A percentile compares a stretch with the other conserved stretches of the same genome.
These are phyloP conservation scores for Athripsodes cinereus DNA, from an alignment of 2,888 invertebrate species.

Conservation along the genomic window DNA sequence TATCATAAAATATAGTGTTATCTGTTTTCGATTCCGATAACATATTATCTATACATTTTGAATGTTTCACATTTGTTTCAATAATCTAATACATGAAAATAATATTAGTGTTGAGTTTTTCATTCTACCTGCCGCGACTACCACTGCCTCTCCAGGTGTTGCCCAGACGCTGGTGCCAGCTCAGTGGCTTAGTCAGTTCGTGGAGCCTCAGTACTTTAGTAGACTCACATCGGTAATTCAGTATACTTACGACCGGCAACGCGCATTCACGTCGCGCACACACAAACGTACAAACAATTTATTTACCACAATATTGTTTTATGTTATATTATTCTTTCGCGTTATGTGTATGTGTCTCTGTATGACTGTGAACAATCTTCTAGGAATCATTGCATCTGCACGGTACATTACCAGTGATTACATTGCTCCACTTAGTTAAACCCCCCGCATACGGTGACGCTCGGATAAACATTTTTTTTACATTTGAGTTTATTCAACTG, in stretches of 20 bases:
- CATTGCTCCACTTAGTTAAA: neutral
- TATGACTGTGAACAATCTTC: neutral
- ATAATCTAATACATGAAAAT: too few species aligned
- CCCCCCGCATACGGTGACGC: neutral
- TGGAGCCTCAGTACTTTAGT: conserved; percentile 2
- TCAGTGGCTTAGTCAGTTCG: neutral
- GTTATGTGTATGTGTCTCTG: neutral
- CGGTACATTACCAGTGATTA: conserved; percentile 1
- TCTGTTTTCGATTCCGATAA: too few species aligned
- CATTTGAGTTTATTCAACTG: too few species aligned
- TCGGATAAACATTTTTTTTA: neutral
- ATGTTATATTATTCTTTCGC: too few species aligned
- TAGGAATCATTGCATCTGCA: neutral
- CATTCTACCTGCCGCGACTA: neutral
- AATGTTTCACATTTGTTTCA: too few species aligned
- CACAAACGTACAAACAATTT: too few species aligned
- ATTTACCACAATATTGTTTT: too few species aligned
- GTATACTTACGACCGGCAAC: conserved; percentile 10
- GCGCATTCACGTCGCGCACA: conserved; percentile 3
- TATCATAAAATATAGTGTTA: too few species aligned
- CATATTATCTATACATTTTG: too few species aligned
- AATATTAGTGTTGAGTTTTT: too few species aligned
- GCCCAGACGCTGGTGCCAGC: neutral
- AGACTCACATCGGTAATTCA: conserved; percentile 9
- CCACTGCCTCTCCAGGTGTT: conserved; percentile 11